Evolutionary conservation across 35 echinoderm and acorn worm genomes (phyloP), one percentile per base, ranked within the genome.

Genomic region (Acanthaster planci): DNA sequence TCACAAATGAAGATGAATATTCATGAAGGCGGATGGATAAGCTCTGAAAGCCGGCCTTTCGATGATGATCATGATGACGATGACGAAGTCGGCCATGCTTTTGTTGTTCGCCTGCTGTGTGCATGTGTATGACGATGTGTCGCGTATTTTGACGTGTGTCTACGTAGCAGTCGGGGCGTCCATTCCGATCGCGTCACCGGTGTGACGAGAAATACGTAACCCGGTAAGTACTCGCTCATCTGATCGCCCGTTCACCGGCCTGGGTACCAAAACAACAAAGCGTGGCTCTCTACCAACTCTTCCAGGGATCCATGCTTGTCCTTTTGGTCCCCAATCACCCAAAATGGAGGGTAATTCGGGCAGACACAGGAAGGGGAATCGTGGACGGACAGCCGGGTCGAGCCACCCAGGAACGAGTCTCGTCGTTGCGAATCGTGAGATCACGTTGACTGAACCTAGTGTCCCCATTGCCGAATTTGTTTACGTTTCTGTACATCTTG

Each of bases 181-280:
- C 87, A 89, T 89, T 89, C 87, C 87, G 79, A 84, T 89, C 80
- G 87, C 87, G 81, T 83, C 80, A 58, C 42, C 80, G 80, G 59
- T 83, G 87, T 89, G 87, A 89, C 87, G 87, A 89, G 87, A 89
- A 89, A 89, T 89, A 89, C 87, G 87, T 89, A 84, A 84, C 79
- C 30, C 56, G 87, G 87, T 89, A 89, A 89, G 87, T 89, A 89
- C 87, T 78, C 77, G 64, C 64, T 72, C 64, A 72, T 72, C 64
- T 72, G 64, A 72, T 72, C 64, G 64, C 64, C 34, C 64, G 34
- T 72, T 72, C 64, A 72, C 64, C 64, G 64, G 64, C 30, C 84
- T 76, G 75, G 76, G 76, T 77, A 77, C 84, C 84, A 86, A 86
- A 86, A 86, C 84, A 86, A 68, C 75, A 86, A 86, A 86, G 84